These are phyloP conservation scores for Rhyzopertha dominica DNA, from an alignment of 1,140 invertebrate species.

Conservation along the genomic window DNA sequence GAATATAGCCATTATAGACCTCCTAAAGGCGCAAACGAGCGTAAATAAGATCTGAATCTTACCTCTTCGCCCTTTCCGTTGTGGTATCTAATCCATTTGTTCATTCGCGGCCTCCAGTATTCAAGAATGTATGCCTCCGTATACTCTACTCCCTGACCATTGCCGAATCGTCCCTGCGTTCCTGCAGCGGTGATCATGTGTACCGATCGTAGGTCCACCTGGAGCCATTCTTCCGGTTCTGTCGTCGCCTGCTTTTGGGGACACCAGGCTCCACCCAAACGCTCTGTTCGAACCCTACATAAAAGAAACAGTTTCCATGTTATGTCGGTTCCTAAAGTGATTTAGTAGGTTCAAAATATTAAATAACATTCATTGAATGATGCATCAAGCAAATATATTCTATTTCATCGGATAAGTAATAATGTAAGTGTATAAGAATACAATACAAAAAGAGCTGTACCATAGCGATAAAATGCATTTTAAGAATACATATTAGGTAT, in stretches of 20 bases:
- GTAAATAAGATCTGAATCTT: no score
- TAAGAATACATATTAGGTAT: no score
- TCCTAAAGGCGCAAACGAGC: no score
- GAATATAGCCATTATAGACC: no score
- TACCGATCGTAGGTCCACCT: conserved; percentile 67
- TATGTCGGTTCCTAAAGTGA: no score
- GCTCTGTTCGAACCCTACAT: conserved; percentile 71
- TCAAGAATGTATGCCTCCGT: conserved; percentile 73
- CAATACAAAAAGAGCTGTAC: no score
- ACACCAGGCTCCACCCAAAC: conserved; percentile 81
- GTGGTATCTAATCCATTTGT: conserved; percentile 68
- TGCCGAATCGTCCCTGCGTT: conserved; percentile 81
- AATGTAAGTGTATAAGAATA: no score
- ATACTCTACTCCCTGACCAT: conserved; percentile 76
- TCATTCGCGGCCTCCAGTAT: conserved; percentile 66
- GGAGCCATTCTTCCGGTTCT: conserved; percentile 72
- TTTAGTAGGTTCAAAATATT: no score
- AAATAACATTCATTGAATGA: no score
- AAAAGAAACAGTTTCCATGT: conserved; percentile 16
- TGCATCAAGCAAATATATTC: no score
- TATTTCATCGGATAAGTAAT: no score
- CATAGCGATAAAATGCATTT: no score
- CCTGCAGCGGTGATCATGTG: conserved; percentile 76
- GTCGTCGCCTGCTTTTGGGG: conserved; percentile 67
- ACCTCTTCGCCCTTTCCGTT: conserved; percentile 67